Conservation (phyloP, 1,140 invertebrate genomes). For the Gerris buenoi region DNA sequence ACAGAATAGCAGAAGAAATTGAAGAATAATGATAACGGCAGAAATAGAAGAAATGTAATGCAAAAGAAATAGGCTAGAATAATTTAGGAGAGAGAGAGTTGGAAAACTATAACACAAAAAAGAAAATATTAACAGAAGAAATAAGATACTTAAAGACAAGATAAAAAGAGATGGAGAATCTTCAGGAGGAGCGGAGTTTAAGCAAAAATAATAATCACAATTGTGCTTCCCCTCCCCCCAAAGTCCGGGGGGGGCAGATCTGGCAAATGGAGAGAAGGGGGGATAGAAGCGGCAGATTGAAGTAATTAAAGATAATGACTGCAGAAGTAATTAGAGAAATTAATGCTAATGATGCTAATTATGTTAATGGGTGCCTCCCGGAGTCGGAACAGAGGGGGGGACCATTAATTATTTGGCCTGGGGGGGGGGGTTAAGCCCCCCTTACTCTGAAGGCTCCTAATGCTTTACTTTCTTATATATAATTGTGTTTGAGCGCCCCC, state of each 20-base stretch:
- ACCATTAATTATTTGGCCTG: slow-evolving; percentile 13
- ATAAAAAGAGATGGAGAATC: slow-evolving; percentile 10
- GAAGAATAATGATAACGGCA: too few species aligned
- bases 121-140: too few species aligned
- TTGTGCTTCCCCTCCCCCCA: slow-evolving; percentile 5
- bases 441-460: background rate
- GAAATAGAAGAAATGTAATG: too few species aligned
- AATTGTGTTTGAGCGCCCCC: background rate
- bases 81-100: too few species aligned
- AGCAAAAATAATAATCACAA: slow-evolving; percentile 18
- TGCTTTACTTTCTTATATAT: background rate
- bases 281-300: slow-evolving; percentile 17
- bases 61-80: too few species aligned
- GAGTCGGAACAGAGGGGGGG: background rate
- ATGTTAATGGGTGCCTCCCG: slow-evolving; percentile 17
- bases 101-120: too few species aligned
- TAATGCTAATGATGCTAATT: slow-evolving; percentile 23
- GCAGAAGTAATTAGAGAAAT: slow-evolving; percentile 21
- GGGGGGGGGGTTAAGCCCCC: background rate
- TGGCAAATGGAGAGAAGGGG: background rate
- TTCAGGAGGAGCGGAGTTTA: slow-evolving; percentile 5
- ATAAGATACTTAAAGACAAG: too few species aligned
- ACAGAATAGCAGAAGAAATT: too few species aligned
- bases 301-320: slow-evolving; percentile 21
- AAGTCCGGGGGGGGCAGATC: background rate